phyloP scores from a whole-genome alignment of 2,797 vertebrate genomes.

The Sebastes baramenuke region DNA sequence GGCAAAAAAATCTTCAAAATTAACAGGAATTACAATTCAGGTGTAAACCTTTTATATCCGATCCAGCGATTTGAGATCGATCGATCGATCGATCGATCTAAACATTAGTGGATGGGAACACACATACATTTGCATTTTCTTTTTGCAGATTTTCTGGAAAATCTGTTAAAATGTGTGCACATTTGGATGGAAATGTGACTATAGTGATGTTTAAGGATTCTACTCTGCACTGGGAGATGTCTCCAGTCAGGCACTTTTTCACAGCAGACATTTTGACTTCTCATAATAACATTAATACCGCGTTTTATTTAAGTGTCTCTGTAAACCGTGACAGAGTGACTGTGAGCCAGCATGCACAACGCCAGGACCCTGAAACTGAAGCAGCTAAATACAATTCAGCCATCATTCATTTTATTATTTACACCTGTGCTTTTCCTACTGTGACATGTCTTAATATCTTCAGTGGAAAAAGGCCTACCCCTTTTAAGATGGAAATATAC shows the following conservation, averaged over 20 bases:
- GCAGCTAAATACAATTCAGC: too few relatives aligned
- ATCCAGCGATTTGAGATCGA: background rate
- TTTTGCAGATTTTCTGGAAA: background rate
- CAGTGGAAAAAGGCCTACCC: background rate
- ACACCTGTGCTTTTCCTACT: too few relatives aligned
- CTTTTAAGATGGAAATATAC: background rate
- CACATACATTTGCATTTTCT: background rate
- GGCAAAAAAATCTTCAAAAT: too few relatives aligned
- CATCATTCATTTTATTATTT: too few relatives aligned
- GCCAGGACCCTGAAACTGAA: too few relatives aligned
- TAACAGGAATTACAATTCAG: too few relatives aligned
- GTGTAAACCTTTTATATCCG: fast-evolving
- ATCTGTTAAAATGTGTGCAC: background rate
- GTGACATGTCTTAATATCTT: background rate
- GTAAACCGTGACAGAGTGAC: too few relatives aligned
- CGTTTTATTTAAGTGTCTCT: too few relatives aligned
- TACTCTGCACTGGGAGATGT: background rate
- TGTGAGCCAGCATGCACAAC: too few relatives aligned
- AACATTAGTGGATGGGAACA: background rate
- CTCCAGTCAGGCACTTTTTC: background rate
- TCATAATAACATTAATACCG: background rate
- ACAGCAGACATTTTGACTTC: background rate
- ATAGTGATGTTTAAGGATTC: background rate
- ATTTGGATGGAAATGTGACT: background rate
- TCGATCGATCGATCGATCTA: too few relatives aligned